A percentile compares a stretch with the other conserved stretches of the same genome.
Conservation (phyloP, 2,888 invertebrate genomes). For the Macaria notata region DNA sequence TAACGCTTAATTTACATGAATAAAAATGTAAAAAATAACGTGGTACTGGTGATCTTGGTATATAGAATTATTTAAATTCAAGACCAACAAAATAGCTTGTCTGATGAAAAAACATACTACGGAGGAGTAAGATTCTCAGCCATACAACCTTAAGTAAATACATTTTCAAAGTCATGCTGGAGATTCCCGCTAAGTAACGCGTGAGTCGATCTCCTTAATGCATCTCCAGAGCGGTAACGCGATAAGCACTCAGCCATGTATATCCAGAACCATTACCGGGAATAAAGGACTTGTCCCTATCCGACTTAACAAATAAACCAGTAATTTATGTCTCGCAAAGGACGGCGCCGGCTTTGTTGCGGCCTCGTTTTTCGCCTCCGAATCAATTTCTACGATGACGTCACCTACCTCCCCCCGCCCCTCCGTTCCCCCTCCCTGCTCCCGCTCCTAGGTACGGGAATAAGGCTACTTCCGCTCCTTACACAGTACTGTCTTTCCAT, state of each 20-base stretch:
- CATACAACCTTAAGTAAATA: too few relatives aligned
- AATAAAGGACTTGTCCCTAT: constrained; percentile 53
- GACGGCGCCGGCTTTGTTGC: constrained; percentile 64
- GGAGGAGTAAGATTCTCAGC: too few relatives aligned
- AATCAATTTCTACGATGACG: constrained; percentile 78
- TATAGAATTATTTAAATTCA: not conserved
- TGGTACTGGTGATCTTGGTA: not conserved
- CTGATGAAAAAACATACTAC: too few relatives aligned
- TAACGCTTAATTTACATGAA: too few relatives aligned
- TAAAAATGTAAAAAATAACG: too few relatives aligned
- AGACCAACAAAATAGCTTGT: not conserved
- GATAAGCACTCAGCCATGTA: constrained; percentile 47
- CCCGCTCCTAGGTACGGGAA: constrained; percentile 57
- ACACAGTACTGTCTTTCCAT: constrained; percentile 56
- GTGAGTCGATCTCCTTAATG: constrained; percentile 24
- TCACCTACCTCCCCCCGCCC: constrained; percentile 52
- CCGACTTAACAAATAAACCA: constrained; percentile 61
- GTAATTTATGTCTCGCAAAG: constrained; percentile 68
- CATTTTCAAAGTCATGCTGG: too few relatives aligned
- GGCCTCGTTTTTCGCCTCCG: constrained; percentile 73
- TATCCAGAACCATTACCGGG: constrained; percentile 46
- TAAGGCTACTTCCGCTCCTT: constrained; percentile 65
- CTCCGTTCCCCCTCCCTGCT: constrained; percentile 44
- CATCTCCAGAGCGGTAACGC: constrained; percentile 43
- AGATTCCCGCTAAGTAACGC: too few relatives aligned